Percentiles rank a stretch among this genome's conserved stretches.
These are phyloP conservation scores for Philhelius pedissequus DNA, from an alignment of 2,888 invertebrate species.

Conservation along the genomic window DNA sequence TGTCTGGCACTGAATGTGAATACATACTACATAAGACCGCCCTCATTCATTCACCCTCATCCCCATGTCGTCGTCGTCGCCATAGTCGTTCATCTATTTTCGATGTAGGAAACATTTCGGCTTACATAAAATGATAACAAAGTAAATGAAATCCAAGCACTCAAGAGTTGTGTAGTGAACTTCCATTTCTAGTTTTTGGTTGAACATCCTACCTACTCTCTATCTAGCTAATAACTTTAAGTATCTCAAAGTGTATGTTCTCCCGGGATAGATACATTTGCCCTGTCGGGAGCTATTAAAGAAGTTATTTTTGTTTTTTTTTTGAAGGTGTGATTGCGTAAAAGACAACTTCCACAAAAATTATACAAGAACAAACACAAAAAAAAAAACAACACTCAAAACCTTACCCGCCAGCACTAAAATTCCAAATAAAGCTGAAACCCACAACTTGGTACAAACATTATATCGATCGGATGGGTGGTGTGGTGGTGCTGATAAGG, in stretches of 20 bases:
- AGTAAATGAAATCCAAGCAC: slow-evolving; percentile 15
- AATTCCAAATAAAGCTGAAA: slow-evolving; percentile 31
- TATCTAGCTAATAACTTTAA: not conserved
- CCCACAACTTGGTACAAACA: slow-evolving; percentile 42
- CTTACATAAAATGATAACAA: slow-evolving; percentile 14
- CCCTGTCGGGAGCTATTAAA: not conserved
- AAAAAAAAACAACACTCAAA: not conserved
- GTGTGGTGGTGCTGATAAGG: slow-evolving; percentile 12
- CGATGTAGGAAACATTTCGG: not conserved
- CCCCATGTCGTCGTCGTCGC: not conserved
- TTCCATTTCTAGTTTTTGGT: not conserved
- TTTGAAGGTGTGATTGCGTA: slow-evolving; percentile 62
- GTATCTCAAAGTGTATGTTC: not conserved
- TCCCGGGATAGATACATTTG: slow-evolving; percentile 8
- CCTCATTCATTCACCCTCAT: not conserved
- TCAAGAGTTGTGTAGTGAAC: not conserved
- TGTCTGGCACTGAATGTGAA: not conserved
- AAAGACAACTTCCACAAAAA: slow-evolving; percentile 50
- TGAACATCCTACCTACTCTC: not conserved
- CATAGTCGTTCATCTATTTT: not conserved
- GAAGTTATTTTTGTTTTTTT: not conserved
- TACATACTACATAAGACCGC: not conserved
- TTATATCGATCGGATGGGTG: slow-evolving; percentile 45
- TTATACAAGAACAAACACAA: not conserved
- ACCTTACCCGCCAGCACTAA: not conserved